These are phyloP conservation scores for Sinella curviseta DNA, from an alignment of 1,140 invertebrate genomes.

Conservation along the genomic window DNA sequence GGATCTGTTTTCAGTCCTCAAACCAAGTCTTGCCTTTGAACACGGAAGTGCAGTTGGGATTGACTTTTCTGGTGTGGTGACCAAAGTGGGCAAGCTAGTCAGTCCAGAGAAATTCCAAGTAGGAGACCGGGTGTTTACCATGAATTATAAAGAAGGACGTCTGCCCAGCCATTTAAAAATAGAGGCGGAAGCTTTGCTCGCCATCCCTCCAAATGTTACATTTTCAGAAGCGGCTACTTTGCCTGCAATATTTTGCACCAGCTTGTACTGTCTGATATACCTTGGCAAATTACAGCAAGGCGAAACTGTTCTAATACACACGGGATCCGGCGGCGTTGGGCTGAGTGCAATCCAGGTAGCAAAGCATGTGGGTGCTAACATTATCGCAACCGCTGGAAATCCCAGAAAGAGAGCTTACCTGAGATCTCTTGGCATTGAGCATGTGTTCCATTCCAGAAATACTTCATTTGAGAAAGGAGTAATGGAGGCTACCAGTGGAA, in stretches of 20 bases:
- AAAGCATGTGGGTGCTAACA: neutral
- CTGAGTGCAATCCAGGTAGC: conserved; percentile 54
- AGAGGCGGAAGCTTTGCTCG: neutral
- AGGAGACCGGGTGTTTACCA: neutral
- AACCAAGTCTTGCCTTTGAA: neutral
- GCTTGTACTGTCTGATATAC: neutral
- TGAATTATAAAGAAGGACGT: neutral
- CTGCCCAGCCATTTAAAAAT: neutral
- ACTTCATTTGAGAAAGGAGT: conserved; percentile 28
- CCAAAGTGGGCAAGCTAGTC: neutral
- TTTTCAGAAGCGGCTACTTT: neutral
- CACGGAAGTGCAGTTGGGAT: neutral
- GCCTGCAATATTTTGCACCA: neutral
- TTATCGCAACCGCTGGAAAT: neutral
- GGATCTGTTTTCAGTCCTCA: conserved; percentile 6
- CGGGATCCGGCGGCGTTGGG: neutral
- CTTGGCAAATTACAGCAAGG: neutral
- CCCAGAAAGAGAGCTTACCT: conserved; percentile 21
- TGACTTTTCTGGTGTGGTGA: conserved; percentile 33
- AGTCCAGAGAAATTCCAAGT: neutral
- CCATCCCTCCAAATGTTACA: conserved; percentile 9
- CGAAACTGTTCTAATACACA: neutral
- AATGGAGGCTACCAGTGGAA: neutral
- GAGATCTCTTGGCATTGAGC: neutral
- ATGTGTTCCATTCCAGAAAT: conserved; percentile 35